Percentiles rank a stretch among this genome's conserved stretches.
Evolutionary conservation across 2,113 vertebrate genomes (phyloP).

Genomic region (Mobula hypostoma): DNA sequence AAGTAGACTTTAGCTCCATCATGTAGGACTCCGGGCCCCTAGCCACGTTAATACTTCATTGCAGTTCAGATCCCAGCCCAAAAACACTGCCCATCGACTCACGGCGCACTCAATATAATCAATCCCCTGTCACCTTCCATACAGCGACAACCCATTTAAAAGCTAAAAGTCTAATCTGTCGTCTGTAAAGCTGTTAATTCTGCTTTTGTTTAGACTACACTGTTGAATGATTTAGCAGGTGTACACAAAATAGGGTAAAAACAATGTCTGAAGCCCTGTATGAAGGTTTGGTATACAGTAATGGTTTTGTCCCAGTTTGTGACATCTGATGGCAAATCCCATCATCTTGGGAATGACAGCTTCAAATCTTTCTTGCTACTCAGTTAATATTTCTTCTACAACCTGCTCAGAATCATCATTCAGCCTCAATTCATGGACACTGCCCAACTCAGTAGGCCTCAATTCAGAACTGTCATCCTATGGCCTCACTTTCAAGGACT

Average conservation of each 20-base stretch:
- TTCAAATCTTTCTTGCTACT: no score
- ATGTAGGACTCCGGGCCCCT: background rate
- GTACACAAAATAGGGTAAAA: background rate
- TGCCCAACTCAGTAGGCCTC: no score
- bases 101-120: background rate
- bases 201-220: background rate
- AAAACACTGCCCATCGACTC: background rate
- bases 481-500: no score
- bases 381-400: no score
- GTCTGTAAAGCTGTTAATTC: background rate
- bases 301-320: background rate
- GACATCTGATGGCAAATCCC: background rate
- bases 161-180: constrained; percentile 16
- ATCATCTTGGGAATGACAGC: background rate
- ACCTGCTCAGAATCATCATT: no score
- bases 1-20: background rate
- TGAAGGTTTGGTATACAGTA: background rate
- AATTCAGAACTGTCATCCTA: no score
- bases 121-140: background rate
- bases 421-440: no score
- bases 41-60: background rate
- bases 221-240: background rate
- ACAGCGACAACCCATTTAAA: background rate
- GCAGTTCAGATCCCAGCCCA: background rate
- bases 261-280: background rate